These are phyloP conservation scores for Euleptes europaea DNA, from an alignment of 2,113 vertebrate species.

Conservation along the genomic window DNA sequence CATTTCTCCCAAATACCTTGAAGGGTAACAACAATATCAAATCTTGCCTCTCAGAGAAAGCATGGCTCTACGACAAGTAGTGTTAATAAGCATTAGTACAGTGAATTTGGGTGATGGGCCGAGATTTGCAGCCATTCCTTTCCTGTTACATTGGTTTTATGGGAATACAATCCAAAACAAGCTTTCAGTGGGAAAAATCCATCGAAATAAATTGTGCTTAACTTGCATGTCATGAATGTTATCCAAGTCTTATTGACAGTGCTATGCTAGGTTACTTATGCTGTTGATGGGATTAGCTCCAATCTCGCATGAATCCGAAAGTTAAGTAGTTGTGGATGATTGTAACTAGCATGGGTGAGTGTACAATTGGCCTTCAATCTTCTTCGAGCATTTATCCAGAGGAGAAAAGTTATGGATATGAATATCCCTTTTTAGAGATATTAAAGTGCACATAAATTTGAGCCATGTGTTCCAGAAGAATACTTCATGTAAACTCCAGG, in stretches of 20 bases:
- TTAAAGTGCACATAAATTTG: not conserved
- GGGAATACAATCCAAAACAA: not conserved
- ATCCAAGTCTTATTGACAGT: not conserved
- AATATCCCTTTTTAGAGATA: not conserved
- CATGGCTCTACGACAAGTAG: not conserved
- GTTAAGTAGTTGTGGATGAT: too few species aligned
- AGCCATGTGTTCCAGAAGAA: not conserved
- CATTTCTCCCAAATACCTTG: too few species aligned
- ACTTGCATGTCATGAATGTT: not conserved
- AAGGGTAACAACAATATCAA: too few species aligned
- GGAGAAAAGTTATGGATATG: too few species aligned
- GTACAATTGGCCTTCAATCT: too few species aligned
- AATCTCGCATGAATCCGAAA: not conserved
- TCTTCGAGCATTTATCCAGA: too few species aligned
- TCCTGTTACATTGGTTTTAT: not conserved
- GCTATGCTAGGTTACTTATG: not conserved
- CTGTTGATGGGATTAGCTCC: not conserved
- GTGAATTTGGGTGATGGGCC: not conserved
- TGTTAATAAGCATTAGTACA: not conserved
- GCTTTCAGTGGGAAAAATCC: not conserved
- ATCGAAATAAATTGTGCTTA: not conserved
- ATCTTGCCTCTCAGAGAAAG: not conserved
- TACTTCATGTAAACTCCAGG: not conserved
- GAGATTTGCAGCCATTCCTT: not conserved
- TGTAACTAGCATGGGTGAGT: not conserved